Evolutionary conservation across 2,797 vertebrate species (phyloP).

Genomic region (Acanthornis magna): DNA sequence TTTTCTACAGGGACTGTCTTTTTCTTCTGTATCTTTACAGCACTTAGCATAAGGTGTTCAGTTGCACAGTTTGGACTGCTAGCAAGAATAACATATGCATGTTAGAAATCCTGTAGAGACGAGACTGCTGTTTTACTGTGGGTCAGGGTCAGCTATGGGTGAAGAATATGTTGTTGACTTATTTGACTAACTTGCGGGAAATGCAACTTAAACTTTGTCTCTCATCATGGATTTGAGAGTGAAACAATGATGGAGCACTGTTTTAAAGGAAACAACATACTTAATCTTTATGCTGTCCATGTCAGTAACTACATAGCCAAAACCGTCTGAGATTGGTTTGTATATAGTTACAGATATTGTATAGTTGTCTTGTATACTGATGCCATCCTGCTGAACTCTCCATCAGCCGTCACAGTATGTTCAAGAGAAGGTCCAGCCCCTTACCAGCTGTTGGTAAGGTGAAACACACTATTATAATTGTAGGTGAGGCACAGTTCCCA

Average conservation of each 20-base stretch:
- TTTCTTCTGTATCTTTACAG: not conserved
- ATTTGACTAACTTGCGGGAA: not conserved
- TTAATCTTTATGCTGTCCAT: not conserved
- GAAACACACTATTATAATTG: not conserved
- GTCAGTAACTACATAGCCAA: not conserved
- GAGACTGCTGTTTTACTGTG: not conserved
- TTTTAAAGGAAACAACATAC: not conserved
- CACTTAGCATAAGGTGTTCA: not conserved
- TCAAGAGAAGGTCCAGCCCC: not conserved
- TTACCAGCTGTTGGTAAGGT: not conserved
- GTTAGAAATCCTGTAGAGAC: not conserved
- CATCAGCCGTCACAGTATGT: not conserved
- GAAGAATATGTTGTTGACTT: not conserved
- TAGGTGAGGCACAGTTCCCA: not conserved
- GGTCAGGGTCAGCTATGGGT: not conserved
- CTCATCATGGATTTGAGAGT: not conserved
- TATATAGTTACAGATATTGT: not conserved
- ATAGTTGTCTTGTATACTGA: not conserved
- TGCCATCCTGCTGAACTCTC: not conserved
- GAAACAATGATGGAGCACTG: not conserved
- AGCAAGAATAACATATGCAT: not conserved
- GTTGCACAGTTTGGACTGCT: not conserved
- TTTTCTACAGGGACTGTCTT: constrained; percentile 5
- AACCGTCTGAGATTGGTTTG: not conserved
- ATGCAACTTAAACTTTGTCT: not conserved